Base-by-base conservation (phyloP, 1,140 invertebrate genomes). In the Vanessa tameamea region DNA sequence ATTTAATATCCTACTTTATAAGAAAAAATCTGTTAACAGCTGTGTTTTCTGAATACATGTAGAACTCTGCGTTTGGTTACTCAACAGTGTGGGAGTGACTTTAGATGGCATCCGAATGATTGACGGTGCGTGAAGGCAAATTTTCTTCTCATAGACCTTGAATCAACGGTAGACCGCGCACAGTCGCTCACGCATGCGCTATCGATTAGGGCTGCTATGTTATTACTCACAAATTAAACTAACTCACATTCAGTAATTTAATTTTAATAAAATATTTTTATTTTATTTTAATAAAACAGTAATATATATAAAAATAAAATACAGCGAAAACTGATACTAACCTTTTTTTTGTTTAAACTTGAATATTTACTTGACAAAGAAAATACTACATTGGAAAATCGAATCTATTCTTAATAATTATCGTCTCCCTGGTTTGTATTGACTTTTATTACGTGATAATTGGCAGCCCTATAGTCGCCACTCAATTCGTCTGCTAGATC, bases 111-210 rank as follows among this genome's bases (percentile, higher is more conserved):
- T 73, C 72, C 63, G 48, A 73, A 61, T 59, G 74, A 78, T 51
- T 76, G 77, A 59, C 71, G 50, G 71, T 70, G 71, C 71, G 72
- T 73, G 64, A 76, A 78, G 73, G 57, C 64, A 48, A 64, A 47
- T 64, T 75, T 71, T 67, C 68, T 73, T 73, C 72, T 68, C 23
- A 43, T 48, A 43, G 48, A 75, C 76, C 76, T 78, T 74, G 76
- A 68, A 59, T 57, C 37, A 55, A 59, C 63, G 63, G 69, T 75
- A 64, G 47, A 55, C n/a, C n/a, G 53, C 26, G 74, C 47, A 55
- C 59, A 71, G n/a, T 31, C 16, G 74, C 47, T 48, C 61, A 71
- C 64, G 69, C 74, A 76, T 53, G 57, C 63, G 63, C 43, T 55
- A 20, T 66, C 51, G 12, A 15, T 64, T 43, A 72, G 70, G 70